Conservation (phyloP, 92 coral and sea anemone species). For the Metridium senile region DNA sequence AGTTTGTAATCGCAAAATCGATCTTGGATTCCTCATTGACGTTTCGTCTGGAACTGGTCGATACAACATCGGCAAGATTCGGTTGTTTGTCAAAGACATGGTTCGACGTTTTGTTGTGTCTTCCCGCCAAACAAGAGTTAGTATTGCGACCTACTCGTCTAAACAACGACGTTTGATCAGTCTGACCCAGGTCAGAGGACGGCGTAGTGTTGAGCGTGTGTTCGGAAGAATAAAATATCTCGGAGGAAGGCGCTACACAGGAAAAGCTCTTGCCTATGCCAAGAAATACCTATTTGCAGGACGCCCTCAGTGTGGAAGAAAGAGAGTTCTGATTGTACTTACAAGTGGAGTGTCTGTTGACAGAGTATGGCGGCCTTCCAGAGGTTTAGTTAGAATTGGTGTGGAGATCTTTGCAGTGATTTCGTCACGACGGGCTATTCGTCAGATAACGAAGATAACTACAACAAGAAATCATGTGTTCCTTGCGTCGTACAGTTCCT, state of each 20-base stretch:
- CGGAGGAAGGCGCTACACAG: constrained; percentile 48
- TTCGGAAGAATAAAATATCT: constrained; percentile 45
- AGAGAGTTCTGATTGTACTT: constrained; percentile 66
- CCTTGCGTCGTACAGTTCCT: constrained; percentile 3
- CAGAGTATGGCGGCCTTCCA: constrained; percentile 53
- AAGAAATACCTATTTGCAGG: constrained; percentile 59
- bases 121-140: constrained; percentile 51
- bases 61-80: constrained; percentile 68
- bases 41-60: constrained; percentile 72
- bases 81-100: constrained; percentile 66
- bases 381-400: constrained; percentile 47
- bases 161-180: constrained; percentile 48
- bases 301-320: constrained; percentile 62
- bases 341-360: constrained; percentile 68
- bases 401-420: constrained; percentile 56
- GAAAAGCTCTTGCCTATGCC: constrained; percentile 51
- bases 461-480: constrained; percentile 24
- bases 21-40: constrained; percentile 77
- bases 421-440: constrained; percentile 15
- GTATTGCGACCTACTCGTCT: constrained; percentile 49
- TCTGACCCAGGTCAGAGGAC: constrained; percentile 42
- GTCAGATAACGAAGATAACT: constrained; percentile 13
- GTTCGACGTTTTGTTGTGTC: constrained; percentile 71
- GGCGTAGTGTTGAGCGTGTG: constrained; percentile 44
- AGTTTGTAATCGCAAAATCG: constrained; percentile 69